These are phyloP conservation scores for Darevskia mixta DNA, from an alignment of 2,797 vertebrate genomes.

Conservation along the genomic window DNA sequence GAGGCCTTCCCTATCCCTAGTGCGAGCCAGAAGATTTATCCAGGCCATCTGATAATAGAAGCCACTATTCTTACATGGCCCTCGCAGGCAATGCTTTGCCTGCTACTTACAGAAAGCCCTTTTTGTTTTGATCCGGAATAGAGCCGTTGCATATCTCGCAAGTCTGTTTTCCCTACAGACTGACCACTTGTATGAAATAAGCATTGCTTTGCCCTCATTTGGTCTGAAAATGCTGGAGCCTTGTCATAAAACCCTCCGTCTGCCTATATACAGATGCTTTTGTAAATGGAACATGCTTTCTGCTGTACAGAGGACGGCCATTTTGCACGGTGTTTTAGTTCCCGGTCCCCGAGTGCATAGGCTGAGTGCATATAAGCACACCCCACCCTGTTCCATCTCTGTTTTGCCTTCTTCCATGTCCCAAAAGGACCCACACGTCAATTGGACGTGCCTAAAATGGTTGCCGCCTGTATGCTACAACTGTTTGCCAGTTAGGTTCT, in stretches of 20 bases:
- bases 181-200: slow-evolving; percentile 19
- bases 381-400: neutral
- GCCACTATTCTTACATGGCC: neutral
- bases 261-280: neutral
- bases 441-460: no score
- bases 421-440: no score
- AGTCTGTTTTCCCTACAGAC: neutral
- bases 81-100: neutral
- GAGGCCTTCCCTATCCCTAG: slow-evolving; percentile 3
- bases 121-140: slow-evolving; percentile 8
- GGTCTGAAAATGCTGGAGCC: neutral
- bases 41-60: slow-evolving; percentile 5
- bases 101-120: slow-evolving; percentile 21
- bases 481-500: neutral
- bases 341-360: no score
- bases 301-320: neutral
- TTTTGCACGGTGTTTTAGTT: no score
- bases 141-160: slow-evolving; percentile 2
- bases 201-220: slow-evolving; percentile 13
- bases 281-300: neutral
- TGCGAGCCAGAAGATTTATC: slow-evolving; percentile 7
- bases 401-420: neutral
- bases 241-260: neutral
- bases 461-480: neutral
- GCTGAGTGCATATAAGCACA: no score